phyloP scores from a whole-genome alignment of 2,888 invertebrate genomes.

The Aleiodes alternator region DNA sequence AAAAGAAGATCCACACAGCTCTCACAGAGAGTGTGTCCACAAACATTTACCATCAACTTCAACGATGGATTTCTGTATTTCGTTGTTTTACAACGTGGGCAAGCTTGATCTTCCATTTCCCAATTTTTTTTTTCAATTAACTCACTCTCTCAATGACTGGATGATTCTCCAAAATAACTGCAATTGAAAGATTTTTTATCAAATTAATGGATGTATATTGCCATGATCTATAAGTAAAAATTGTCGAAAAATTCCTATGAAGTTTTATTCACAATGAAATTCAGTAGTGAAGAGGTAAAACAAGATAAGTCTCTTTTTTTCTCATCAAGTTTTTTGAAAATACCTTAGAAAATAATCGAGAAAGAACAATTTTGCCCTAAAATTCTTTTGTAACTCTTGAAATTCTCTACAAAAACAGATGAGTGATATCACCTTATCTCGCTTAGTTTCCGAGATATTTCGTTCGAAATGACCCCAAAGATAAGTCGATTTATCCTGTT shows the following conservation, averaged over 20 bases:
- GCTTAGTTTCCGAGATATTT: no score
- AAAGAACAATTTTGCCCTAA: no score
- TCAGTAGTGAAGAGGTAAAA: no score
- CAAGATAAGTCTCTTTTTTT: no score
- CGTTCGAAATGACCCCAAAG: no score
- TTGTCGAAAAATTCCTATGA: neutral
- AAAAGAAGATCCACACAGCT: constrained; percentile 97
- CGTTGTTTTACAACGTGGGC: constrained; percentile 97
- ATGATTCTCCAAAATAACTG: neutral
- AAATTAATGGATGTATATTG: neutral
- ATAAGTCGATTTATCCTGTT: no score
- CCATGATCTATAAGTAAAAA: neutral
- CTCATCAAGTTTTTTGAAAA: no score
- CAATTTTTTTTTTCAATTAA: neutral
- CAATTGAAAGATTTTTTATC: neutral
- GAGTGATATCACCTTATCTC: no score
- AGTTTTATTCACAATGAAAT: neutral
- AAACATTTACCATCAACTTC: constrained; percentile 98
- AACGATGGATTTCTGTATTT: constrained; percentile 98
- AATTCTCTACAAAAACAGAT: no score
- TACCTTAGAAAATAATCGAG: no score
- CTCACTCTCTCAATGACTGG: neutral
- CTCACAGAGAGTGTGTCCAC: constrained; percentile 98
- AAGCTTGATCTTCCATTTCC: constrained; percentile 84
- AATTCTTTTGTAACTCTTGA: no score